phyloP scores from a whole-genome alignment of 2,797 vertebrate species.

The Chelmon rostratus region DNA sequence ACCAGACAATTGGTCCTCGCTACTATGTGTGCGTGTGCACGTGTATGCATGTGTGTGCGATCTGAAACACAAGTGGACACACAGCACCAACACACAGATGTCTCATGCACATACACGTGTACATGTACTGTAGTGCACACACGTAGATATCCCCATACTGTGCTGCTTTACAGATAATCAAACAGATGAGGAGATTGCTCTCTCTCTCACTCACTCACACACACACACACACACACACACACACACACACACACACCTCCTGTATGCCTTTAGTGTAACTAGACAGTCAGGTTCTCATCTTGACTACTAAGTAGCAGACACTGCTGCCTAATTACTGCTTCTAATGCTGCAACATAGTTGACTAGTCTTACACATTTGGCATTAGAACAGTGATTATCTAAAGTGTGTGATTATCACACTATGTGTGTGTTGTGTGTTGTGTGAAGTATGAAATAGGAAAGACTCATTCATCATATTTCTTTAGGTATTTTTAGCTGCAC shows the following conservation, averaged over 20 bases:
- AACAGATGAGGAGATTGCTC: conserved; percentile 24
- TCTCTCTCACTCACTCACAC: conserved; percentile 1
- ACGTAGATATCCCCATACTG: not conserved
- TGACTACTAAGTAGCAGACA: conserved; percentile 42
- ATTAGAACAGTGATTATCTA: conserved; percentile 16
- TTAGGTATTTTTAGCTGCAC: not conserved
- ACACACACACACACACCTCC: conserved; percentile 3
- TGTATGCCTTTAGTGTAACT: too few relatives aligned
- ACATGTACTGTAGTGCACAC: not conserved
- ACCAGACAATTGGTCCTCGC: conserved; percentile 73
- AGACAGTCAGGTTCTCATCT: conserved; percentile 35
- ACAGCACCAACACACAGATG: not conserved
- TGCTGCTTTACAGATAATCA: conserved; percentile 31
- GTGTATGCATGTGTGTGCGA: conserved; percentile 17
- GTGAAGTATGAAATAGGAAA: conserved; percentile 13
- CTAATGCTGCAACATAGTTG: conserved; percentile 12
- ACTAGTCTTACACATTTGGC: conserved; percentile 10
- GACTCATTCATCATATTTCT: conserved; percentile 13
- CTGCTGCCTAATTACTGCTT: conserved; percentile 30
- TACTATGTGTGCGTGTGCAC: conserved; percentile 24
- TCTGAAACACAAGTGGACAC: conserved; percentile 48
- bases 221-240: not conserved
- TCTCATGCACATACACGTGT: conserved; percentile 14
- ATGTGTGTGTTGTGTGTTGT: conserved; percentile 16
- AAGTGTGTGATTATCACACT: conserved; percentile 10